phyloP scores from a whole-genome alignment of 2,797 vertebrate genomes.

The Prunella strophiata region DNA sequence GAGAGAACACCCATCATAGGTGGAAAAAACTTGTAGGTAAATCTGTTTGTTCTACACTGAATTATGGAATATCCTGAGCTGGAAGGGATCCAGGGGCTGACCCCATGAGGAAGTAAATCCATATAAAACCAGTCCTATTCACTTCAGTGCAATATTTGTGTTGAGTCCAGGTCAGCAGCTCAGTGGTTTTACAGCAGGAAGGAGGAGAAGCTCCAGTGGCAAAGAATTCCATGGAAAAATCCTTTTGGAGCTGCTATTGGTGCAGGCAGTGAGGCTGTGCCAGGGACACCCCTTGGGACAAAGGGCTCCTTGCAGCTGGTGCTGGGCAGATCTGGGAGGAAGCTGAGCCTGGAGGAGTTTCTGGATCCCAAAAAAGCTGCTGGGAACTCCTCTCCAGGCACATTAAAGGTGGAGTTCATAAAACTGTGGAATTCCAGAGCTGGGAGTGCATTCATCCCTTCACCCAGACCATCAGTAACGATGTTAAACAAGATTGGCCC shows the following conservation, averaged over 20 bases:
- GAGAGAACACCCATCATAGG: accelerated
- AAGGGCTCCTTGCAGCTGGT: background rate
- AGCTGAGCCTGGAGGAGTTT: background rate
- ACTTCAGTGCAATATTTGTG: background rate
- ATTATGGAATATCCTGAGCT: background rate
- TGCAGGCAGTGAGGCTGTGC: background rate
- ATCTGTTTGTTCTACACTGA: background rate
- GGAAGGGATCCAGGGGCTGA: background rate
- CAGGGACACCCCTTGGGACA: accelerated
- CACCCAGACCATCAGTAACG: accelerated
- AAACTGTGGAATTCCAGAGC: background rate
- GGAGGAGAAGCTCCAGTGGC: background rate
- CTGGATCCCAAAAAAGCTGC: background rate
- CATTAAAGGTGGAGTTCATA: background rate
- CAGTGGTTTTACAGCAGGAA: background rate
- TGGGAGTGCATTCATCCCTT: background rate
- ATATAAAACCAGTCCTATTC: background rate
- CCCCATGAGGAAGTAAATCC: background rate
- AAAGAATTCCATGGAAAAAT: background rate
- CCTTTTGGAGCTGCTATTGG: background rate
- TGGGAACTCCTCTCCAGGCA: background rate
- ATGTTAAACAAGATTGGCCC: too few relatives aligned
- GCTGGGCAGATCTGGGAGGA: background rate
- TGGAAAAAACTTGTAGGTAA: background rate
- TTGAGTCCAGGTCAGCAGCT: background rate